These are phyloP conservation scores for Uria aalge DNA, from an alignment of 2,113 vertebrate species.

Conservation along the genomic window DNA sequence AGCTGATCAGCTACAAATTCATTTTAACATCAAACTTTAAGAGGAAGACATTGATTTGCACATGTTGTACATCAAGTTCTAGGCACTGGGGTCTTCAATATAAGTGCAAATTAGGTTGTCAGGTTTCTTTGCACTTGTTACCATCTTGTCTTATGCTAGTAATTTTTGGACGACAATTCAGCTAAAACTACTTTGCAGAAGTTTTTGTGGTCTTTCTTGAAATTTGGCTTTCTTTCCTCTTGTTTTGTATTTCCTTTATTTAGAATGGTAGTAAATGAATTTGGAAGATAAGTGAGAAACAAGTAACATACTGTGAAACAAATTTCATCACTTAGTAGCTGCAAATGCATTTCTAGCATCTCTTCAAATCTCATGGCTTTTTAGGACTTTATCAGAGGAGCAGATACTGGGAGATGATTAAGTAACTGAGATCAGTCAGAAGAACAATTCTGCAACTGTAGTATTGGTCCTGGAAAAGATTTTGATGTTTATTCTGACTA, in stretches of 20 bases:
- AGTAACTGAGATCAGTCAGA: neutral
- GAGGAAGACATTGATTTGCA: neutral
- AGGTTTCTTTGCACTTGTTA: neutral
- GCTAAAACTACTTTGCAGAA: neutral
- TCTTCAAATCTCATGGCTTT: neutral
- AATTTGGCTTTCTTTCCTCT: neutral
- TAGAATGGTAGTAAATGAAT: neutral
- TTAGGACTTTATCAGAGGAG: neutral
- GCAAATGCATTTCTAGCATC: neutral
- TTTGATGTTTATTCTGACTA: accelerated
- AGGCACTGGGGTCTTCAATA: neutral
- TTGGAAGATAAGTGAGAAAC: neutral
- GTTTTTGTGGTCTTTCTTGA: neutral
- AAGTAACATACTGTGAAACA: neutral
- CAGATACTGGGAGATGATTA: neutral
- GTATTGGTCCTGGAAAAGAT: neutral
- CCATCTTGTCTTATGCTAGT: neutral
- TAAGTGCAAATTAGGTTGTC: neutral
- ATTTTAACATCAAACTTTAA: neutral
- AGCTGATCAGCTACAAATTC: neutral
- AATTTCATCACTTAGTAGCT: neutral
- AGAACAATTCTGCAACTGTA: neutral
- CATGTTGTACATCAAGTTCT: neutral
- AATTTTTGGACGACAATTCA: neutral
- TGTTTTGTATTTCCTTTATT: neutral